A percentile compares a stretch with the other conserved stretches of the same genome.
phyloP scores from a whole-genome alignment of 2,888 invertebrate genomes.

The Keiferia lycopersicella region DNA sequence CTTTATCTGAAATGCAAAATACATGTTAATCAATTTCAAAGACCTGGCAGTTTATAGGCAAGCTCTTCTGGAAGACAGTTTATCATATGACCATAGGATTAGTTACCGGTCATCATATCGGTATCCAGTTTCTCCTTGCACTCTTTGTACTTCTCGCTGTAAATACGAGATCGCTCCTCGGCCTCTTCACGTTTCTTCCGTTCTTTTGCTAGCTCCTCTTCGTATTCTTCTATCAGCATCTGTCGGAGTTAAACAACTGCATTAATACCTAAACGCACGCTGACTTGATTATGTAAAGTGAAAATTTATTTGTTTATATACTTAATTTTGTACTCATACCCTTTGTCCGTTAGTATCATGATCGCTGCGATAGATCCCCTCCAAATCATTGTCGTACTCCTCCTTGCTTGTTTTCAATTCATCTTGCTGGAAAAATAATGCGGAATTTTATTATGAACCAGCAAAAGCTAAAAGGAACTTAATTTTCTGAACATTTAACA shows the following conservation, averaged over 20 bases:
- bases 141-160: constrained; percentile 70
- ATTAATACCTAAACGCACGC: background rate
- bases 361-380: constrained; percentile 79
- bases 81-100: no score
- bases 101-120: constrained; percentile 67
- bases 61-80: no score
- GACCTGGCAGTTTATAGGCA: no score
- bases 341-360: constrained; percentile 83
- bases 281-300: background rate
- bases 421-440: constrained; percentile 54
- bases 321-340: no score
- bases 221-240: constrained; percentile 79
- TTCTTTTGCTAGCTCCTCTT: constrained; percentile 74
- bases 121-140: constrained; percentile 70
- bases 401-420: constrained; percentile 58
- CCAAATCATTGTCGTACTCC: constrained; percentile 75
- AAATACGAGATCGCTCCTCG: constrained; percentile 70
- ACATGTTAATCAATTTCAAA: background rate
- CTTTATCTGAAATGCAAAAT: constrained; percentile 64
- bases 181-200: constrained; percentile 75
- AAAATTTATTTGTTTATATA: background rate
- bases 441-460: background rate
- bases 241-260: constrained; percentile 34
- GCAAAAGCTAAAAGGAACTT: no score
- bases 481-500: no score